Percentiles rank a stretch among this genome's conserved stretches.
phyloP scores from a whole-genome alignment of 2,888 invertebrate species.

The Leptogaster cylindrica region DNA sequence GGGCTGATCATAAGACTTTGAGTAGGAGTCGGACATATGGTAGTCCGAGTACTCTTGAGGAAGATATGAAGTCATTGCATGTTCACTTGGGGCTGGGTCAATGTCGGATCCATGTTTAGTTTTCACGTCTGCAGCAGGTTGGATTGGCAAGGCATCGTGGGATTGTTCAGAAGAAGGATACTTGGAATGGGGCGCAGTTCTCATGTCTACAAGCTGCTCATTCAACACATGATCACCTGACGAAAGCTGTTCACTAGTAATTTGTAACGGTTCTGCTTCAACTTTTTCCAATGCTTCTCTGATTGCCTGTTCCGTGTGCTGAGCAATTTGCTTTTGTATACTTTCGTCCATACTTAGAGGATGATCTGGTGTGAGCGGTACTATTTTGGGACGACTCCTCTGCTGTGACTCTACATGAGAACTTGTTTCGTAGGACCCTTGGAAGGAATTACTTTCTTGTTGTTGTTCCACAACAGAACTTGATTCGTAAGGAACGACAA shows the following conservation, averaged over 20 bases:
- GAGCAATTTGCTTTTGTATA: conserved; percentile 17
- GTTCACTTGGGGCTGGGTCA: conserved; percentile 6
- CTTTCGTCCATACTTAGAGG: conserved; percentile 13
- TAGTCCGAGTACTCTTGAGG: conserved; percentile 4
- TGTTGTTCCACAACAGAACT: too few relatives aligned
- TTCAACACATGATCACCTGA: conserved; percentile 3
- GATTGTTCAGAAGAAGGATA: conserved; percentile 5
- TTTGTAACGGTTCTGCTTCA: conserved; percentile 14
- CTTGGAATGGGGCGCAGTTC: not conserved
- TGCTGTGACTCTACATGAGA: too few relatives aligned
- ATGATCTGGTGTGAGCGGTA: too few relatives aligned
- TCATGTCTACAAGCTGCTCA: not conserved
- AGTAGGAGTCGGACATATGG: not conserved
- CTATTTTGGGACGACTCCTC: too few relatives aligned
- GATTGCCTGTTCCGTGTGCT: conserved; percentile 31
- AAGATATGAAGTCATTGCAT: not conserved
- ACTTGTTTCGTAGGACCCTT: too few relatives aligned
- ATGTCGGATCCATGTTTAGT: conserved; percentile 9
- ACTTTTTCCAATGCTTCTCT: conserved; percentile 26
- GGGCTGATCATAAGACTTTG: not conserved
- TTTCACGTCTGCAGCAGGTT: not conserved
- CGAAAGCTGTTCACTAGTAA: not conserved
- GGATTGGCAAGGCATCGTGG: not conserved
- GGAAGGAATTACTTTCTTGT: too few relatives aligned
- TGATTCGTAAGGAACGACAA: too few relatives aligned